Evolutionary conservation across 2,797 vertebrate species (phyloP).

Genomic region (Ficedula albicollis): DNA sequence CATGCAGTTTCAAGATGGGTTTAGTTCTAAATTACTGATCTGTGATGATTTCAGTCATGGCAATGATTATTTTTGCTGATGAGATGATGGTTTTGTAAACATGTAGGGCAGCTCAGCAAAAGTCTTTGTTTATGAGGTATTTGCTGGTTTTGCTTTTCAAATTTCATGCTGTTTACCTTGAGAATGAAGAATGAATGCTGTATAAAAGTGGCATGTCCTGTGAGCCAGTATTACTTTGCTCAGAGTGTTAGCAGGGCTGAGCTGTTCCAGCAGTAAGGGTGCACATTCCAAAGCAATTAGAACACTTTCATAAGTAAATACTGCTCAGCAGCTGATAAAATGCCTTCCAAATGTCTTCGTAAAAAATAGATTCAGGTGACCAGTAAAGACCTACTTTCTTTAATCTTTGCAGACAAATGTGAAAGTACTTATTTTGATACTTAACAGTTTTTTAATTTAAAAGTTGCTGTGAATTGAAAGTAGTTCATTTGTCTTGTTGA

Average conservation of each 20-base stretch:
- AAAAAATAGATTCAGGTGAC: slow-evolving; percentile 20
- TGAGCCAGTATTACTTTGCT: not conserved
- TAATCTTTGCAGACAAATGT: not conserved
- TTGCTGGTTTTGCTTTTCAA: not conserved
- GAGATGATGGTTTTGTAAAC: not conserved
- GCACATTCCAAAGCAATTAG: slow-evolving; percentile 58
- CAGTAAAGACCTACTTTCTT: not conserved
- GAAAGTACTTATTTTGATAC: not conserved
- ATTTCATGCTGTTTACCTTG: not conserved
- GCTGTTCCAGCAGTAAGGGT: slow-evolving; percentile 12
- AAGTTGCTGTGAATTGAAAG: not conserved
- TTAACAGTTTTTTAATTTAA: not conserved
- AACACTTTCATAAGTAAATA: slow-evolving; percentile 43
- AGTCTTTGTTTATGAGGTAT: not conserved
- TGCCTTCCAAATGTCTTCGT: slow-evolving; percentile 20
- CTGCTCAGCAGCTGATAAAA: slow-evolving; percentile 47
- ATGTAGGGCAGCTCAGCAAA: not conserved
- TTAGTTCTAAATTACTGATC: not conserved
- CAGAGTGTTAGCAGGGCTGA: not conserved
- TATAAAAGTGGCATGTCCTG: not conserved
- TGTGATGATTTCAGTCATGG: not conserved
- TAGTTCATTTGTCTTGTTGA: not conserved
- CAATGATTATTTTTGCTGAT: not conserved
- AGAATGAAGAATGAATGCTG: not conserved
- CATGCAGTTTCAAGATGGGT: not conserved